A percentile compares a stretch with the other conserved stretches of the same genome.
Conservation (phyloP, 2,113 vertebrate species). For the Electrona antarctica region DNA sequence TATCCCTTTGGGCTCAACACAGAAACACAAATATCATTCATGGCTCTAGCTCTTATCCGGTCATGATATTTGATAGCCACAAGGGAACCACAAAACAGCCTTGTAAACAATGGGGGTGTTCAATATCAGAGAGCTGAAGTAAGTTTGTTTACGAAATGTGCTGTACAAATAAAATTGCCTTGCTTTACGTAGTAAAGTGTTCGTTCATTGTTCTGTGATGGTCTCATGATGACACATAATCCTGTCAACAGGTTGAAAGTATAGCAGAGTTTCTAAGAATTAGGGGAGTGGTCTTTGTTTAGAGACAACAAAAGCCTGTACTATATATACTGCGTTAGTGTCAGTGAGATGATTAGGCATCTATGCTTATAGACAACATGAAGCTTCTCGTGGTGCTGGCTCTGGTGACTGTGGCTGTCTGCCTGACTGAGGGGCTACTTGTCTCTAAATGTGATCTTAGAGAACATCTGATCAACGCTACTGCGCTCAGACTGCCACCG, state of each 20-base stretch:
- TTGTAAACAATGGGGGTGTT: not conserved
- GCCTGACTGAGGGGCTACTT: conserved; percentile 10
- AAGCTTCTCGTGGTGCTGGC: conserved; percentile 17
- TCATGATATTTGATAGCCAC: not conserved
- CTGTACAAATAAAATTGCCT: too few relatives aligned
- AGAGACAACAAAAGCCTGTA: not conserved
- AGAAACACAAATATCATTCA: not conserved
- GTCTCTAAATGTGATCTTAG: conserved; percentile 34
- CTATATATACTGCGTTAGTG: not conserved
- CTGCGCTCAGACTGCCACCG: not conserved
- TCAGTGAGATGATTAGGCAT: not conserved
- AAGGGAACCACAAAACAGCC: not conserved
- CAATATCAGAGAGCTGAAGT: not conserved
- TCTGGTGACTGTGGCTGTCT: conserved; percentile 10
- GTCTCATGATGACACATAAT: not conserved
- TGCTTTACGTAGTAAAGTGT: too few relatives aligned
- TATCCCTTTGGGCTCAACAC: not conserved
- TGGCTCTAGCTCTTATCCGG: not conserved
- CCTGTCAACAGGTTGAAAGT: not conserved
- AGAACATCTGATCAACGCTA: not conserved
- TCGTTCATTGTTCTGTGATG: not conserved
- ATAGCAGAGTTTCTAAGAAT: not conserved
- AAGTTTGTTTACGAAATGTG: too few relatives aligned
- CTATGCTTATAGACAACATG: not conserved
- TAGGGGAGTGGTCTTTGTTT: not conserved